A percentile compares a stretch with the other conserved stretches of the same genome.
Evolutionary conservation across 2,797 vertebrate species (phyloP).

Genomic region (Notoglanidium macrostoma): DNA sequence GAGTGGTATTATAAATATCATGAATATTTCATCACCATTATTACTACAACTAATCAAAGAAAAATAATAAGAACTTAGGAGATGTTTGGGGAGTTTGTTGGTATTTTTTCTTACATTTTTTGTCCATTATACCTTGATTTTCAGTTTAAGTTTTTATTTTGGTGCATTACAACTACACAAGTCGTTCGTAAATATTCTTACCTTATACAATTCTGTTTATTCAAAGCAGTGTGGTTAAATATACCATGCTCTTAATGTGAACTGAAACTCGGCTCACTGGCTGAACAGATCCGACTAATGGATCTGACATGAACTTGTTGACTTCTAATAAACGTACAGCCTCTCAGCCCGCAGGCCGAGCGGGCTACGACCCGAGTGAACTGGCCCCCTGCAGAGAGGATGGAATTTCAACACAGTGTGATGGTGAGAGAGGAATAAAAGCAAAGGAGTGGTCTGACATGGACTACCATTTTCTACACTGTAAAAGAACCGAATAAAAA

Average conservation of each 20-base stretch:
- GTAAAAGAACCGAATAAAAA: conserved; percentile 60
- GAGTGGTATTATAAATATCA: neutral
- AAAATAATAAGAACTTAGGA: neutral
- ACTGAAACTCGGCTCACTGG: neutral
- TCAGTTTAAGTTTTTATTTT: neutral
- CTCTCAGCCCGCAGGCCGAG: conserved; percentile 2
- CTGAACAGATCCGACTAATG: neutral
- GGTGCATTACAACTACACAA: neutral
- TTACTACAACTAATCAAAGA: neutral
- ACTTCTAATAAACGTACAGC: neutral
- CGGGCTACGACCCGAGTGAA: conserved; percentile 57
- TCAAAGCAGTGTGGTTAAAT: neutral
- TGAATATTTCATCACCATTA: neutral
- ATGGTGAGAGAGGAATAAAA: conserved; percentile 65
- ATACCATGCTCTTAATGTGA: neutral
- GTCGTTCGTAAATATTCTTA: neutral
- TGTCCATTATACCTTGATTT: neutral
- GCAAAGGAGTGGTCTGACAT: conserved; percentile 62
- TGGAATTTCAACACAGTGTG: conserved; percentile 74
- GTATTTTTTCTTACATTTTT: neutral
- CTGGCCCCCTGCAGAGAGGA: conserved; percentile 61
- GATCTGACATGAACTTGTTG: conserved; percentile 23
- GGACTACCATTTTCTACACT: conserved; percentile 57
- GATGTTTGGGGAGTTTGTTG: neutral
- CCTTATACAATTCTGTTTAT: neutral